Percentiles rank a stretch among this genome's conserved stretches.
These are phyloP conservation scores for Phymorhynchus buccinoides DNA, from an alignment of 1,140 invertebrate genomes.

Conservation along the genomic window DNA sequence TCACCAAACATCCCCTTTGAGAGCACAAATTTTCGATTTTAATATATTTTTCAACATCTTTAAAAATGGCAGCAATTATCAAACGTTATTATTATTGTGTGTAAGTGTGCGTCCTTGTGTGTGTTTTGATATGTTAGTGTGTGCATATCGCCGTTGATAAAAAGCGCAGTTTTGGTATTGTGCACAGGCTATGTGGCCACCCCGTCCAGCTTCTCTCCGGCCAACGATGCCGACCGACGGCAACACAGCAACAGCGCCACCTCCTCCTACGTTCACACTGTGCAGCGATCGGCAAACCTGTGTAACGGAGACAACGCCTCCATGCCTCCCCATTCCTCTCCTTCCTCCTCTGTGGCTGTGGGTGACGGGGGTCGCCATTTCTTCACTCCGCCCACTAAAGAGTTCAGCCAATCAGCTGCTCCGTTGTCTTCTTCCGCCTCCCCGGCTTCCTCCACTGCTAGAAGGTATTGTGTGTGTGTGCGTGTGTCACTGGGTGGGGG, in stretches of 20 bases:
- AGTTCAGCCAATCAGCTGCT: constrained; percentile 50
- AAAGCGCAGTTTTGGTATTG: neutral
- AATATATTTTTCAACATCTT: no score
- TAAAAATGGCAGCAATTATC: no score
- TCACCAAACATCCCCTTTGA: no score
- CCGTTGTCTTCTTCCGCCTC: neutral
- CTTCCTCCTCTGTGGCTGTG: neutral
- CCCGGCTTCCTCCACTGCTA: constrained; percentile 36
- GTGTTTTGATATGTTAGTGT: neutral
- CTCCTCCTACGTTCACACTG: constrained; percentile 15
- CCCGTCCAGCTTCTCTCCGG: constrained; percentile 5
- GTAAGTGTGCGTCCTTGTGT: neutral
- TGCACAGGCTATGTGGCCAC: constrained; percentile 36
- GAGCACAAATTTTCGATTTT: no score
- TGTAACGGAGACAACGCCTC: neutral
- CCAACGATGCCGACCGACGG: neutral
- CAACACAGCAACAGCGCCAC: neutral
- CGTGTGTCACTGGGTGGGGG: neutral
- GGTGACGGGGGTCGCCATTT: neutral
- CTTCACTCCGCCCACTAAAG: constrained; percentile 31
- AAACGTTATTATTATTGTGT: neutral
- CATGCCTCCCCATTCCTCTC: neutral
- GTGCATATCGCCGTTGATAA: neutral
- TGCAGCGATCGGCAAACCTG: neutral
- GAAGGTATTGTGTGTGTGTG: neutral